phyloP scores from a whole-genome alignment of 2,797 vertebrate species.

The Pitangus sulphuratus region DNA sequence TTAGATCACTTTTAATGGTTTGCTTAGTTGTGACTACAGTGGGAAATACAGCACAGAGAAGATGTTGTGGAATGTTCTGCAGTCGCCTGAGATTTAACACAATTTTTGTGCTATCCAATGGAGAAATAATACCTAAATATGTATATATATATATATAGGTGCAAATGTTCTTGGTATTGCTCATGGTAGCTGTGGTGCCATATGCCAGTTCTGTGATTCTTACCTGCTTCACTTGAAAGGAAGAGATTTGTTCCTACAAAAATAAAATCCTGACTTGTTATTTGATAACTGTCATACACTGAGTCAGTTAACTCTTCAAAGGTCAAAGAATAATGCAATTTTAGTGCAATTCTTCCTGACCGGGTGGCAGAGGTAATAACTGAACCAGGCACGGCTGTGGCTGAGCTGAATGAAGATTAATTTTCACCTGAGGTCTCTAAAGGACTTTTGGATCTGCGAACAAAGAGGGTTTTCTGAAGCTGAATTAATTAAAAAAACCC shows the following conservation, averaged over 20 bases:
- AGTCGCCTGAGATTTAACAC: background rate
- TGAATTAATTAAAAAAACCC: background rate
- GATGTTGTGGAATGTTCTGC: background rate
- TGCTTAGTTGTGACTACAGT: background rate
- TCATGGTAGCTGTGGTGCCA: background rate
- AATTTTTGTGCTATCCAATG: background rate
- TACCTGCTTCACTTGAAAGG: background rate
- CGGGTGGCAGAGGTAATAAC: background rate
- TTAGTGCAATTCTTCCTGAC: background rate
- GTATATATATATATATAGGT: fast-evolving
- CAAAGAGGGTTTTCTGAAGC: background rate
- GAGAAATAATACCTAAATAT: background rate
- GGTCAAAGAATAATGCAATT: slow-evolving; percentile 12
- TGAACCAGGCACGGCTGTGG: background rate
- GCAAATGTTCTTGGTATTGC: background rate
- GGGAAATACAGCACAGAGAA: background rate
- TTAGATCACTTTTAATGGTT: slow-evolving; percentile 32
- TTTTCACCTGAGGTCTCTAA: background rate
- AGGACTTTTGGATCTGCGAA: background rate
- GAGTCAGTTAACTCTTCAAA: slow-evolving; percentile 47
- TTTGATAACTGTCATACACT: background rate
- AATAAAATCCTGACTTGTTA: background rate
- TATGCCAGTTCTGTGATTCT: background rate
- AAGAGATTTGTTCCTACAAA: background rate
- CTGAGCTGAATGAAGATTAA: background rate